Percentiles rank a stretch among this genome's conserved stretches.
These are phyloP conservation scores for Paramuricea clavata DNA, from an alignment of 92 coral and sea anemone species.

Conservation along the genomic window DNA sequence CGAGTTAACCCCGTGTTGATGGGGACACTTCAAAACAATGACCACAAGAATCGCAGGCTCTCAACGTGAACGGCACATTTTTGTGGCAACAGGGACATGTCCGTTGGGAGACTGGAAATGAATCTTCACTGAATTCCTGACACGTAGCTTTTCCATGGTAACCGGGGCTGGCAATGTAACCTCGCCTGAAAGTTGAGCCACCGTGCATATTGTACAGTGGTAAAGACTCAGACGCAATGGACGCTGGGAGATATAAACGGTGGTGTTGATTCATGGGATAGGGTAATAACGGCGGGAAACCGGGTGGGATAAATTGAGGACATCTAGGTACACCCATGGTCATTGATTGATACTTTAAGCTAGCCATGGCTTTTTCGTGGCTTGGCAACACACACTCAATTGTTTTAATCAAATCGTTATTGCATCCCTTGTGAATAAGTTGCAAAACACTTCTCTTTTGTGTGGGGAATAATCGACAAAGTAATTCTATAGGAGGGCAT, in stretches of 20 bases:
- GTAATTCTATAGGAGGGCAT: slow-evolving; percentile 80
- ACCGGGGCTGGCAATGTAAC: slow-evolving; percentile 15
- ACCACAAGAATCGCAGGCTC: slow-evolving; percentile 51
- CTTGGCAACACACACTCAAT: slow-evolving; percentile 96
- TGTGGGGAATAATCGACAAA: slow-evolving; percentile 89
- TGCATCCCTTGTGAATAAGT: slow-evolving; percentile 92
- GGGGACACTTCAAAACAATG: slow-evolving; percentile 29
- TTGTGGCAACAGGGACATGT: slow-evolving; percentile 38
- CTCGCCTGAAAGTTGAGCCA: slow-evolving; percentile 22
- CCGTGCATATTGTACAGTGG: slow-evolving; percentile 44
- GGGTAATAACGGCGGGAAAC: slow-evolving; percentile 32
- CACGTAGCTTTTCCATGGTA: slow-evolving; percentile 20
- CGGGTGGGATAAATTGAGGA: slow-evolving; percentile 19
- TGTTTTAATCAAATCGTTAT: slow-evolving; percentile 84
- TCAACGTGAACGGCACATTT: slow-evolving; percentile 32
- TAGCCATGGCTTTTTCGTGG: slow-evolving; percentile 89
- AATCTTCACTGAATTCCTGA: slow-evolving; percentile 19
- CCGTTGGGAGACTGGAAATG: slow-evolving; percentile 30
- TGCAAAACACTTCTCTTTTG: slow-evolving; percentile 94
- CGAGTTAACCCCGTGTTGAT: slow-evolving; percentile 3
- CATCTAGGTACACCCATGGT: slow-evolving; percentile 41
- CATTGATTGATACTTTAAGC: slow-evolving; percentile 10
- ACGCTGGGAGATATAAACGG: slow-evolving; percentile 37
- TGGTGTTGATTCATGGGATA: slow-evolving; percentile 40
- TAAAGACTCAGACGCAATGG: slow-evolving; percentile 24